Percentiles rank a stretch among this genome's conserved stretches.
Conservation (phyloP, 2,113 vertebrate species). For the Brienomyrus longianalis region DNA sequence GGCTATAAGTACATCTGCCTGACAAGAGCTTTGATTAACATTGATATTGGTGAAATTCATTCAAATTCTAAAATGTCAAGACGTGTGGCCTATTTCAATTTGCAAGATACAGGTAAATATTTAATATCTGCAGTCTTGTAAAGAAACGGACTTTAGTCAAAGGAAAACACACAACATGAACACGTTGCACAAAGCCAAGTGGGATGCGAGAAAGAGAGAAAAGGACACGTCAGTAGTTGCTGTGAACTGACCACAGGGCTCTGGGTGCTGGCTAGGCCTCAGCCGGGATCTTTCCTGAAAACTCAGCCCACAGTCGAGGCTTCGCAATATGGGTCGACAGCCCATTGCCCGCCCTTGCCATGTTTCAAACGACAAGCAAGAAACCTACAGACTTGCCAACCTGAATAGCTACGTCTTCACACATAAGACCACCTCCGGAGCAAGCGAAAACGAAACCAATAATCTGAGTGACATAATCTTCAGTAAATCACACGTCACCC, state of each 20-base stretch:
- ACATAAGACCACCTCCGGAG: not conserved
- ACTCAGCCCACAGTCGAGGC: constrained; percentile 22
- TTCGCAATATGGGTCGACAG: not conserved
- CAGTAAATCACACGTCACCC: not conserved
- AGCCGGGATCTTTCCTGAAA: constrained; percentile 21
- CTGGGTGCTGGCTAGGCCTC: not conserved
- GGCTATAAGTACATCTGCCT: not conserved
- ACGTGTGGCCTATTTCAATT: not conserved
- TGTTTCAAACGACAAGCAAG: not conserved
- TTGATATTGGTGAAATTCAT: too few relatives aligned
- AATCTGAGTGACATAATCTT: not conserved
- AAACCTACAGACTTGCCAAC: not conserved
- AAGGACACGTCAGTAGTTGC: constrained; percentile 18
- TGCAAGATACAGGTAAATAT: not conserved
- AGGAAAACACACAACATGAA: not conserved
- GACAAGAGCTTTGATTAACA: not conserved
- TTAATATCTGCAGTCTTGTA: not conserved
- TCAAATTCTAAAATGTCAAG: not conserved
- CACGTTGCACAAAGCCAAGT: not conserved
- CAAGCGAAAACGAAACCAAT: not conserved
- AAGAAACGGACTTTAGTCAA: not conserved
- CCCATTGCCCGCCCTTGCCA: not conserved
- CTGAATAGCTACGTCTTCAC: not conserved
- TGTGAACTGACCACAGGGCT: not conserved
- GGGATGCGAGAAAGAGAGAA: too few relatives aligned